Evolutionary conservation across 2,797 vertebrate genomes (phyloP).

Genomic region (Microctenopoma stevenorrisi): DNA sequence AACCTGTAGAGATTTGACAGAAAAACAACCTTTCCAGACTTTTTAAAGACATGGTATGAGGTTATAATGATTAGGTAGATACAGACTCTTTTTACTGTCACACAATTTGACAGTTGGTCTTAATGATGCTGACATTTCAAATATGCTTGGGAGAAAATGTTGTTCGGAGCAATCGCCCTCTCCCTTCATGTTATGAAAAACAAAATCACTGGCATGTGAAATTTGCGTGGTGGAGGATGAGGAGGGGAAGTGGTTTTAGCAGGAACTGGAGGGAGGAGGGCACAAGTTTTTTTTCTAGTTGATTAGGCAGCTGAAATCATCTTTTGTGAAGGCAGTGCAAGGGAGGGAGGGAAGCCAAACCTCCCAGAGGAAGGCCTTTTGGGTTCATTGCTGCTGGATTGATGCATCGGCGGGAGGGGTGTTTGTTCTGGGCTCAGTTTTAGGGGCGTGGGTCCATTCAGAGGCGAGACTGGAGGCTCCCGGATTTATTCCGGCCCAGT

Average conservation of each 20-base stretch:
- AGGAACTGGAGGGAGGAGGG: slow-evolving; percentile 58
- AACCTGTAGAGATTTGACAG: slow-evolving; percentile 40
- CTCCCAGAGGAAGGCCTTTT: slow-evolving; percentile 67
- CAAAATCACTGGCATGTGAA: slow-evolving; percentile 75
- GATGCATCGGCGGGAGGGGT: slow-evolving; percentile 27
- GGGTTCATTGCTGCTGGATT: slow-evolving; percentile 65
- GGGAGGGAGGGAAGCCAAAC: slow-evolving; percentile 50
- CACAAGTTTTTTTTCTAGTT: slow-evolving; percentile 69
- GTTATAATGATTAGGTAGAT: slow-evolving; percentile 58
- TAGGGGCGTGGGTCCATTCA: slow-evolving; percentile 65
- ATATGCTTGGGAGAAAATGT: slow-evolving; percentile 70
- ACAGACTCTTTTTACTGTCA: slow-evolving; percentile 45
- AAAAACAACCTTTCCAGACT: slow-evolving; percentile 37
- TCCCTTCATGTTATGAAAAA: slow-evolving; percentile 59
- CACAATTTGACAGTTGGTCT: slow-evolving; percentile 61
- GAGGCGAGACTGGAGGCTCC: slow-evolving; percentile 66
- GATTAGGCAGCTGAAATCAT: slow-evolving; percentile 79
- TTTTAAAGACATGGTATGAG: slow-evolving; percentile 38
- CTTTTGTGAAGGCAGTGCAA: slow-evolving; percentile 62
- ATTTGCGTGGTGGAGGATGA: slow-evolving; percentile 42
- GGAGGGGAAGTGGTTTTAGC: slow-evolving; percentile 34
- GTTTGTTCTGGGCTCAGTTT: slow-evolving; percentile 68
- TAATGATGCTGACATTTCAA: slow-evolving; percentile 80
- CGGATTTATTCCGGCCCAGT: slow-evolving; percentile 77
- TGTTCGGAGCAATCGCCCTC: slow-evolving; percentile 54